A percentile compares a stretch with the other conserved stretches of the same genome.
Evolutionary conservation across 2,888 invertebrate genomes (phyloP).

Genomic region (Drosophila multiciliata): DNA sequence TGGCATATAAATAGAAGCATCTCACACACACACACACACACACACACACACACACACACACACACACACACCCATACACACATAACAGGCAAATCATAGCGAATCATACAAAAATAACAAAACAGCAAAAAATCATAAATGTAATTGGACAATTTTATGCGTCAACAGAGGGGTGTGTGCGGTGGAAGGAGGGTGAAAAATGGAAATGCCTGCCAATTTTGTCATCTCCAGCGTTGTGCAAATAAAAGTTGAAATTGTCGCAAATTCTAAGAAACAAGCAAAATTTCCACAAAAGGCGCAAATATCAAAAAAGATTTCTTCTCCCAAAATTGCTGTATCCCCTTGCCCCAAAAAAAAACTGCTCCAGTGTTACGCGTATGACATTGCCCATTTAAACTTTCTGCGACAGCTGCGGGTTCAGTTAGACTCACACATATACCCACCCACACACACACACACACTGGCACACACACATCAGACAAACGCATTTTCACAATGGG

Average conservation of each 20-base stretch:
- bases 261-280: constrained; percentile 69
- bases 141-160: constrained; percentile 78
- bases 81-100: constrained; percentile 54
- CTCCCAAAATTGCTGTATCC: constrained; percentile 14
- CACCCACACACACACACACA: constrained; percentile 14
- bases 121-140: constrained; percentile 78
- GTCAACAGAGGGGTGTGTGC: constrained; percentile 18
- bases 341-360: not conserved
- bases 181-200: constrained; percentile 15
- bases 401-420: constrained; percentile 63
- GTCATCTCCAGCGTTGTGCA: constrained; percentile 34
- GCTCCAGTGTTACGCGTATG: constrained; percentile 51
- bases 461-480: constrained; percentile 8
- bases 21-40: constrained; percentile 13
- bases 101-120: constrained; percentile 25
- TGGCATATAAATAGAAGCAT: constrained; percentile 70
- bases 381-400: constrained; percentile 76
- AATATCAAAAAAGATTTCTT: constrained; percentile 42
- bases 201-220: constrained; percentile 27
- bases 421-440: constrained; percentile 18
- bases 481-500: constrained; percentile 41
- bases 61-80: constrained; percentile 16
- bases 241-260: constrained; percentile 80
- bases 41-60: constrained; percentile 17
- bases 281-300: constrained; percentile 56